Base-by-base conservation (phyloP, 2,888 invertebrate species). In the Melinaea menophilus region DNA sequence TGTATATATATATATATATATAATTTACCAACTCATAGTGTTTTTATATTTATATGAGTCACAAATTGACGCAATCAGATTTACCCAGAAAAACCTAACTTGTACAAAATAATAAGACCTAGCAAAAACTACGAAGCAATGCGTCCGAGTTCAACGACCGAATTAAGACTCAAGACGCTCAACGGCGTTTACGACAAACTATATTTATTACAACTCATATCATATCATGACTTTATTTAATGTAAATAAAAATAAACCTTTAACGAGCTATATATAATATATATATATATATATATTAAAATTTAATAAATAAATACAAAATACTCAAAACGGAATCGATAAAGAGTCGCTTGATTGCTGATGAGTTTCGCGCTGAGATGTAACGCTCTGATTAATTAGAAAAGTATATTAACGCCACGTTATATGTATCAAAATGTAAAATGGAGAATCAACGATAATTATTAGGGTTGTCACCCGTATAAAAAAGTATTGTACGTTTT, bases 91-190 rank as follows among this genome's bases (percentile, higher is more conserved):
- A 63, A 55, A 55, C 33, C 12, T 35, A 13, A 41, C 46, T 58
- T 58, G 59, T 58, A 59, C 51, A 55, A 64, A 48, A 55, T 59
- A 63, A 59, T 61, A 60, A 62, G 57, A 61, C 63, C 61, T 46
- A 65, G 63, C 63, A 68, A 69, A 69, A 71, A 69, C 48, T 55
- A 31, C 61, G 59, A 13, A 35, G 47, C 56, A 62, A 61, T 66
- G 61, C 59, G 62, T 45, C 55, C 55, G 58, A 62, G 70, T 66
- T 69, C 63, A 58, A 62, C 59, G 70, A 64, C 69, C 70, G 64
- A 65, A 62, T 64, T 56, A 63, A 65, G 63, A 63, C 63, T 64
- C 54, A 63, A 65, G 63, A 63, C 63, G 67, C 45, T 62, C 60
- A 67, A 62, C 62, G 59, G 56, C 58, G 62, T 67, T 66, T 62